These are phyloP conservation scores for Cremastobaeus sp. DNA, from an alignment of 2,888 invertebrate genomes.

Conservation along the genomic window DNA sequence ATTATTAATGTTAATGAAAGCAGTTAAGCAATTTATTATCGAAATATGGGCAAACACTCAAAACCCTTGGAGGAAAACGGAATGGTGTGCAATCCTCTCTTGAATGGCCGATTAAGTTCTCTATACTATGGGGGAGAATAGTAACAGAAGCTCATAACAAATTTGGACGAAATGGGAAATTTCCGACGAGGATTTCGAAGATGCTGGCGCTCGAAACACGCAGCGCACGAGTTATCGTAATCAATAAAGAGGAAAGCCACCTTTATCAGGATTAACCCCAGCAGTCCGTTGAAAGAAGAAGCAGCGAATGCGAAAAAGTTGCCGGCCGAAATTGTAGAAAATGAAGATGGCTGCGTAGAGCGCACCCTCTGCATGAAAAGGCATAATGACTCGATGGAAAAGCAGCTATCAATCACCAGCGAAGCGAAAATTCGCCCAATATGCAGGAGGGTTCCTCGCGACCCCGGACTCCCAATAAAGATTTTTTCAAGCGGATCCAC, in stretches of 20 bases:
- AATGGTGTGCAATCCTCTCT: not conserved
- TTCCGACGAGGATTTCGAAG: not conserved
- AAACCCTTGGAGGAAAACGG: constrained; percentile 6
- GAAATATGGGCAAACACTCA: not conserved
- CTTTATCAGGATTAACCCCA: constrained; percentile 2
- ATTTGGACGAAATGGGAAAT: not conserved
- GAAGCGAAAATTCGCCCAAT: constrained; percentile 7
- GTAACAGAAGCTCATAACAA: not conserved
- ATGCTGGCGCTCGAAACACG: no score
- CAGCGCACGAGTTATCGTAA: not conserved
- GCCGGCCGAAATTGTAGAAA: not conserved
- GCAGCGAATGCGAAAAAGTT: not conserved
- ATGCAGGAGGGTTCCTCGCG: not conserved
- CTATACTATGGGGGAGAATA: not conserved
- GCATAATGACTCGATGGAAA: constrained; percentile 17
- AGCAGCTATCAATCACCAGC: constrained; percentile 15
- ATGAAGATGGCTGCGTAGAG: not conserved
- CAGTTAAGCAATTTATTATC: not conserved
- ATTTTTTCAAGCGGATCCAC: no score
- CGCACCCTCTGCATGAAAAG: constrained; percentile 11
- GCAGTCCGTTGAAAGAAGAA: not conserved
- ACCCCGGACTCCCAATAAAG: constrained; percentile 5
- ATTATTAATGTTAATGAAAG: constrained; percentile 10
- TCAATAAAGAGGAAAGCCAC: constrained; percentile 1
- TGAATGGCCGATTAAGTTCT: not conserved